These are phyloP conservation scores for Diaprepes abbreviatus DNA, from an alignment of 2,888 invertebrate species.

Conservation along the genomic window DNA sequence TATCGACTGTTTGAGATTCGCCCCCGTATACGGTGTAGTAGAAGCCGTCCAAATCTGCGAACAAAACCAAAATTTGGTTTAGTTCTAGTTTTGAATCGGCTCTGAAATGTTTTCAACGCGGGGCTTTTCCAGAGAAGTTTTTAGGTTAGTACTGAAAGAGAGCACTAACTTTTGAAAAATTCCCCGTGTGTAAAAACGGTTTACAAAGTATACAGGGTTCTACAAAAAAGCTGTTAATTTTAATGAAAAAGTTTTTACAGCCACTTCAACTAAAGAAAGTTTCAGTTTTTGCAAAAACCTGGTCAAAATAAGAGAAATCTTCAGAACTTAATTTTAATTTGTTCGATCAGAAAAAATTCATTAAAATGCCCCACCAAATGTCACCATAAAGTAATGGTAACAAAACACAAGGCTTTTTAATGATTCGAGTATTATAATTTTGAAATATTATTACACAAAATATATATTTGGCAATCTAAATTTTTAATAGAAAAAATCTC, in stretches of 20 bases:
- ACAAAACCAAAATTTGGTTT: conserved; percentile 50
- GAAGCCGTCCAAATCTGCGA: conserved; percentile 48
- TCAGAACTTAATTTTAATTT: no score
- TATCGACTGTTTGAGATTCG: conserved; percentile 43
- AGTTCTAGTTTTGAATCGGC: conserved; percentile 42
- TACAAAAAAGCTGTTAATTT: no score
- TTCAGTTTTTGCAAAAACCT: no score
- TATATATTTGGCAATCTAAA: no score
- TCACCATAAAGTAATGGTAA: background rate
- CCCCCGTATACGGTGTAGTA: conserved; percentile 25
- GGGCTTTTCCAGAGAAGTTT: background rate
- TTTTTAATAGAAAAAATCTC: no score
- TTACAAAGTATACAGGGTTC: conserved; percentile 24
- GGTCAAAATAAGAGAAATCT: no score
- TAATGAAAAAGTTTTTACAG: no score
- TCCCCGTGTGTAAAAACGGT: conserved; percentile 1
- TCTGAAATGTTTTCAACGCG: background rate
- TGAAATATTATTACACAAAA: no score
- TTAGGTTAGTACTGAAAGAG: background rate
- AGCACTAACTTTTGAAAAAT: background rate
- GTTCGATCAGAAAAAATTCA: no score
- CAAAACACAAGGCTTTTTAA: no score
- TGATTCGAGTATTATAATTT: no score
- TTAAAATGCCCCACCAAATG: background rate
- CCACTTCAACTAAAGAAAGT: no score